Conservation (phyloP, 2,797 vertebrate species). For the Clarias laeviceps region DNA sequence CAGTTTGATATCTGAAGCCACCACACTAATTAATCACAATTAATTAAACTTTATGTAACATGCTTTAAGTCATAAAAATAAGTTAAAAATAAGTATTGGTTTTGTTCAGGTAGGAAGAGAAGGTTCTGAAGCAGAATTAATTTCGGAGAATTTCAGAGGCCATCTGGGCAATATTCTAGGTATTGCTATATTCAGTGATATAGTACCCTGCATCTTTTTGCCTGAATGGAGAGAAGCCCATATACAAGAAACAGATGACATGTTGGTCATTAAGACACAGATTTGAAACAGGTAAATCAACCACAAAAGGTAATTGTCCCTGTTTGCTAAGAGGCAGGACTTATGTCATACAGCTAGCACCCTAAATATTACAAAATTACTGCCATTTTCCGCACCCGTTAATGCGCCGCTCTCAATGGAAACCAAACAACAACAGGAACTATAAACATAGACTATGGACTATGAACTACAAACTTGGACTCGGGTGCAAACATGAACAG, state of each 20-base stretch:
- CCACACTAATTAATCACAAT: too few species aligned
- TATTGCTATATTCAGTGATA: background rate
- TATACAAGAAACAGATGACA: background rate
- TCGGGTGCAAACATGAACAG: too few species aligned
- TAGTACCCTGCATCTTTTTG: background rate
- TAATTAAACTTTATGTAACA: background rate
- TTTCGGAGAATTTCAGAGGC: background rate
- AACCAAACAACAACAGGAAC: too few species aligned
- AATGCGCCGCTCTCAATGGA: too few species aligned
- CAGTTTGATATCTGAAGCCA: too few species aligned
- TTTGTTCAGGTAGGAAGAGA: background rate
- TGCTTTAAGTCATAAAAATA: too few species aligned
- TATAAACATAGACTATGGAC: too few species aligned
- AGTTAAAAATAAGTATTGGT: background rate
- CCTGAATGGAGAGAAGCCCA: background rate
- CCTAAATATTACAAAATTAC: background rate
- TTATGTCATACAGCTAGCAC: background rate
- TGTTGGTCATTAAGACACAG: background rate
- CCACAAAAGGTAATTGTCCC: background rate
- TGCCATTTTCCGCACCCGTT: too few species aligned
- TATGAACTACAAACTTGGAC: too few species aligned
- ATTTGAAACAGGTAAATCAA: background rate
- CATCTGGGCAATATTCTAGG: background rate
- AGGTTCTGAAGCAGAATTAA: too few species aligned
- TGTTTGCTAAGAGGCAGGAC: background rate